Evolutionary conservation across 2,888 invertebrate genomes (phyloP).

Genomic region (Cryptophagus acutangulus): DNA sequence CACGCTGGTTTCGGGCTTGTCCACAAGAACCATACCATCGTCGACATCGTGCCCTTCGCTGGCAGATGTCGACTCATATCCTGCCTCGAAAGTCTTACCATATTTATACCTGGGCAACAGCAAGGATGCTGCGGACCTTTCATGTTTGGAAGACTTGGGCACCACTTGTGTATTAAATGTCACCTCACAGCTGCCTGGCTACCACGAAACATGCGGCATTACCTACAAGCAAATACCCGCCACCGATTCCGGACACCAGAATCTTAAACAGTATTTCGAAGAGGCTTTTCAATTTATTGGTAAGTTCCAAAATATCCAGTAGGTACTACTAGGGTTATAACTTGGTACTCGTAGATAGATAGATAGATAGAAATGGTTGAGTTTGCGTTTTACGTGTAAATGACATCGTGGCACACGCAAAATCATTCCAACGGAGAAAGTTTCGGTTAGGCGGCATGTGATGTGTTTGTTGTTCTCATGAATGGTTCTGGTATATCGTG

Average conservation of each 20-base stretch:
- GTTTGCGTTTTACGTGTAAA: too few relatives aligned
- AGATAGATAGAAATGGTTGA: too few relatives aligned
- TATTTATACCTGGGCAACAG: conserved; percentile 80
- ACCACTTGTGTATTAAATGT: conserved; percentile 77
- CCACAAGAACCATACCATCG: conserved; percentile 38
- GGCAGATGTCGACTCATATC: conserved; percentile 67
- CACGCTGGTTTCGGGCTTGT: conserved; percentile 52
- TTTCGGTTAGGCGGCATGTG: background rate
- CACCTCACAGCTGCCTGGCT: conserved; percentile 69
- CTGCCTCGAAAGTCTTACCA: conserved; percentile 73
- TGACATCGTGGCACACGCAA: background rate
- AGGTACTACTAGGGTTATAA: background rate
- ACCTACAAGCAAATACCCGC: conserved; percentile 76
- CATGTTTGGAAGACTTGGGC: conserved; percentile 60
- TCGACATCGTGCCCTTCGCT: conserved; percentile 53
- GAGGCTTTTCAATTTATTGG: conserved; percentile 83
- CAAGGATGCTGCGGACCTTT: conserved; percentile 69
- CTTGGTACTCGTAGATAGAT: background rate
- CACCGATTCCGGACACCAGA: conserved; percentile 77
- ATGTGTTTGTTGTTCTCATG: conserved; percentile 23
- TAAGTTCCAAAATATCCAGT: conserved; percentile 43
- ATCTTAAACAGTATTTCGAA: conserved; percentile 83
- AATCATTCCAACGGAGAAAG: background rate
- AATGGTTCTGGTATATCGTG: conserved; percentile 23
- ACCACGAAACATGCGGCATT: conserved; percentile 62